Evolutionary conservation across 2,113 vertebrate species (phyloP), one percentile per base, ranked within the genome.

Genomic region (Antechinus stuartii): DNA sequence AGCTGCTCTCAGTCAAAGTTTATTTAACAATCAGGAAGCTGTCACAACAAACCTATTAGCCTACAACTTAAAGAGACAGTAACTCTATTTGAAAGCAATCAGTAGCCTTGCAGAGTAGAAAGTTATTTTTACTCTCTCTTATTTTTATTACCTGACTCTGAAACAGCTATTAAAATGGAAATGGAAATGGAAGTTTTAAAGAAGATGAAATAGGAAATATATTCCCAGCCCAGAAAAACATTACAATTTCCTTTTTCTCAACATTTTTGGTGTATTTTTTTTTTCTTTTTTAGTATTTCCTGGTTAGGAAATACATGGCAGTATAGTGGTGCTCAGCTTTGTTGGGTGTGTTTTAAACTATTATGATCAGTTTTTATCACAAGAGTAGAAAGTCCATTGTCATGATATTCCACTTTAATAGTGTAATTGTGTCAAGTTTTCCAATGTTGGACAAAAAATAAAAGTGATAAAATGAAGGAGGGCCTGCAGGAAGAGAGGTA

Each of bases 21-120:
- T 98, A 98, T 96, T 98, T 97, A 98, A 98, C 96, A 93, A 98
- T 95, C 94, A 97, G 97, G 98, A 98, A 97, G 95, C 95, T 97
- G 95, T 97, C 97, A 97, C 96, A 92, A 91, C 89, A 98, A 96
- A 96, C 19, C 0, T 54, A 95, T 97, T 92, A 95, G 95, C 92
- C 92, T 94, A 96, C 93, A 98, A 97, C 97, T 98, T 94, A 96
- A 97, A 98, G 97, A 97, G 97, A 96, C 89, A 97, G 95, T 54
- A 94, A 56, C 57, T 91, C 55, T 89, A 94, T 95, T 96, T 94
- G 22, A 90, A 93, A 54, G 93, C 12, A 49, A 92, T 84, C 52
- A 91, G 84, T 94, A 92, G 14, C 95, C 90, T 27, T 30, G n/a
- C 61, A 89, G 19, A 57, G 10, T n/a, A 30, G 2, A 27, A 95